Percentiles rank a stretch among this genome's conserved stretches.
phyloP scores from a whole-genome alignment of 2,888 invertebrate genomes.

The Teleogryllus oceanicus region DNA sequence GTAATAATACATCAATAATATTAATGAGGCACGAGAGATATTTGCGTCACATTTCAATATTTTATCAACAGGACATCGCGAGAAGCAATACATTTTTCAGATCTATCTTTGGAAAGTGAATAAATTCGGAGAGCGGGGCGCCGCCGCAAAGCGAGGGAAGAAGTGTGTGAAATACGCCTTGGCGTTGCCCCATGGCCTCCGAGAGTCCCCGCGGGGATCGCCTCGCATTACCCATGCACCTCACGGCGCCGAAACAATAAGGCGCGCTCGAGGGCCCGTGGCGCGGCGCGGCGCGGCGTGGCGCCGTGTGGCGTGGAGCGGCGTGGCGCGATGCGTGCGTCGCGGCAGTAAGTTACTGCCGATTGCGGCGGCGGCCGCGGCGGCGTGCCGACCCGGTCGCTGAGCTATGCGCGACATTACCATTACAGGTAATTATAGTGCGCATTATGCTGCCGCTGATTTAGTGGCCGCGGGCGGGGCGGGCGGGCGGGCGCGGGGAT shows the following conservation, averaged over 20 bases:
- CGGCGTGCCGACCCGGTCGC: not conserved
- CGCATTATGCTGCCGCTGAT: slow-evolving; percentile 2
- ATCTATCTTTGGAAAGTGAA: no score
- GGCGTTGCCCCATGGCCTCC: no score
- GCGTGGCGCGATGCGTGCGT: not conserved
- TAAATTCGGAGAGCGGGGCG: no score
- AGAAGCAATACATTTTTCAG: no score
- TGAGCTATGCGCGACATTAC: slow-evolving; percentile 9
- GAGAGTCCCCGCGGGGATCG: not conserved
- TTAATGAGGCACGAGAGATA: no score
- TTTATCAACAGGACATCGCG: no score
- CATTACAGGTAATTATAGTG: slow-evolving; percentile 18
- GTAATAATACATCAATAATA: no score
- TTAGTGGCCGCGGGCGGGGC: not conserved
- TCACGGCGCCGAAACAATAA: not conserved
- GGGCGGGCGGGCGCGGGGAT: no score
- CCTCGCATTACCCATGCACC: not conserved
- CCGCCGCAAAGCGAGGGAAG: no score
- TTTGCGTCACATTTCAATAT: no score
- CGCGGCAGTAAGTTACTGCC: not conserved
- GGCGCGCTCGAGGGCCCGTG: not conserved
- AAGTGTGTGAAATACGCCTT: no score
- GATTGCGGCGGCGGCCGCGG: not conserved
- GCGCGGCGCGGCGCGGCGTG: not conserved
- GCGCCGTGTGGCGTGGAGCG: not conserved